Conservation (phyloP, 2,797 vertebrate genomes). For the Bradypus variegatus region DNA sequence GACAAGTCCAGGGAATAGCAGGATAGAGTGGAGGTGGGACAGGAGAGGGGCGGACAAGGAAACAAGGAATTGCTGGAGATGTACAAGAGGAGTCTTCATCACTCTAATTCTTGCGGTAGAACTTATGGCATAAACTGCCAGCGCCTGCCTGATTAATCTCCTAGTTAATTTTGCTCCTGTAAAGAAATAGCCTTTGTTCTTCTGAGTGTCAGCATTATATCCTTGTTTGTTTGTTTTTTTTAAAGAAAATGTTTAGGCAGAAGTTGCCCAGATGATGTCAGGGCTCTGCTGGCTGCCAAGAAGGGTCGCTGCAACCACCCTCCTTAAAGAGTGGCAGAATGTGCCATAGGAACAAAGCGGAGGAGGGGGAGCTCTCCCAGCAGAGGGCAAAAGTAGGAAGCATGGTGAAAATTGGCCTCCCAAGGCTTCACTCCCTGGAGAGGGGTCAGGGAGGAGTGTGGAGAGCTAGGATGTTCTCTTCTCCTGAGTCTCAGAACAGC, state of each 20-base stretch:
- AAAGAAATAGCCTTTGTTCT: background rate
- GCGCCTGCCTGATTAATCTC: background rate
- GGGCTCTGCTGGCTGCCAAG: background rate
- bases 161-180: background rate
- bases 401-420: background rate
- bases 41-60: background rate
- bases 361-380: rapidly evolving
- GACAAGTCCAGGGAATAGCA: background rate
- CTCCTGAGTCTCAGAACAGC: background rate
- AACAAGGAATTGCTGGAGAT: background rate
- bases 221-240: background rate
- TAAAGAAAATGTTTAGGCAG: background rate
- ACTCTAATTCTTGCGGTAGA: background rate
- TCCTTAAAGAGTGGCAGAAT: background rate
- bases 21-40: too few relatives aligned
- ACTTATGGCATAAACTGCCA: too few relatives aligned
- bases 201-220: background rate
- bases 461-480: background rate
- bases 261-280: background rate
- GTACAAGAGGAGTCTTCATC: background rate
- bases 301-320: background rate
- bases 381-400: background rate
- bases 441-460: background rate
- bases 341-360: background rate
- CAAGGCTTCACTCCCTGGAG: background rate